Conservation (phyloP, 2,888 invertebrate species). For the Chaitophorus viminalis region DNA sequence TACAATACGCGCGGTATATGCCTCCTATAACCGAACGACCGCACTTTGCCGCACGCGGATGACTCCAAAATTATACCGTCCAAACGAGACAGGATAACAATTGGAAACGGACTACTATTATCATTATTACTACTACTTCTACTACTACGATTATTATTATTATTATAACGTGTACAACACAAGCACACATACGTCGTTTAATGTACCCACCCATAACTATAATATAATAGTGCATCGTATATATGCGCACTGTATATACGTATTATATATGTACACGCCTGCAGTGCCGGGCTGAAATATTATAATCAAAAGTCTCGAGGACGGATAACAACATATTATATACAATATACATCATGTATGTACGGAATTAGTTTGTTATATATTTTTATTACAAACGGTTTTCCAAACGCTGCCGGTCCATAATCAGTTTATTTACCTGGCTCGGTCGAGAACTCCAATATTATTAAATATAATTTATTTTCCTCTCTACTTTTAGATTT, state of each 20-base stretch:
- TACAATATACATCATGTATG: no score
- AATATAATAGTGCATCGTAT: neutral
- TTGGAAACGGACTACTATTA: neutral
- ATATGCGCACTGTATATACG: no score
- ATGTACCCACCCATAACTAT: neutral
- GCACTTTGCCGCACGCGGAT: neutral
- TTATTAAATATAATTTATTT: neutral
- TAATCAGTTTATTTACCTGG: neutral
- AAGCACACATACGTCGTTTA: neutral
- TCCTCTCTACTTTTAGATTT: neutral
- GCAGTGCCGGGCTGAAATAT: neutral
- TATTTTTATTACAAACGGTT: neutral
- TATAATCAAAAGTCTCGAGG: neutral
- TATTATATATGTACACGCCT: no score
- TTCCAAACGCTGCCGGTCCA: neutral
- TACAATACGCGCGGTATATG: neutral
- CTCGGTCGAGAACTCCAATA: neutral
- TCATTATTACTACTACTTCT: neutral
- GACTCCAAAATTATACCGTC: conserved; percentile 4
- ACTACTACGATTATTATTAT: neutral
- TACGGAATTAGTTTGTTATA: neutral
- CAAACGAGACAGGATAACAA: conserved; percentile 5
- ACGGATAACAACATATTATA: neutral
- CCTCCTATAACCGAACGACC: neutral
- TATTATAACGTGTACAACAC: neutral